These are phyloP conservation scores for Gavialis gangeticus DNA, from an alignment of 2,113 vertebrate genomes.

Conservation along the genomic window DNA sequence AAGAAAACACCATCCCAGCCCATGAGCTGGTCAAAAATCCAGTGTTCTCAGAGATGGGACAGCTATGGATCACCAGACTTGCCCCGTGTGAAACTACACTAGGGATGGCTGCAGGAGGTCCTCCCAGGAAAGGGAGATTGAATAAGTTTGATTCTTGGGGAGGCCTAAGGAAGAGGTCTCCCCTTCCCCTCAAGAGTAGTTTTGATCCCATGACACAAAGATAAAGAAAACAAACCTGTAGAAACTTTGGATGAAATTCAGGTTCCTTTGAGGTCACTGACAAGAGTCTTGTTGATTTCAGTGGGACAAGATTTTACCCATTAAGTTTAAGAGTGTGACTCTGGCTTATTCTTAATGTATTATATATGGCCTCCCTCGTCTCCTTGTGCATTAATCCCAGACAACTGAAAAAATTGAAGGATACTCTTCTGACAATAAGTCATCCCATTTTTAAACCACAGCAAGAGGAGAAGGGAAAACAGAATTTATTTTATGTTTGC, in stretches of 20 bases:
- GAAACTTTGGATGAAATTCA: background rate
- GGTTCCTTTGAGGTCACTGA: background rate
- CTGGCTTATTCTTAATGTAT: background rate
- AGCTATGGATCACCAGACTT: too few species aligned
- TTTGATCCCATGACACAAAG: background rate
- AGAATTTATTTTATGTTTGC: background rate
- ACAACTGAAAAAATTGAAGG: background rate
- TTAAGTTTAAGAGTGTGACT: background rate
- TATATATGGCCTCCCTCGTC: background rate
- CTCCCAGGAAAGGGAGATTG: too few species aligned
- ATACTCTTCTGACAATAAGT: background rate
- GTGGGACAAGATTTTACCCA: background rate
- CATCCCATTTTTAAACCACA: background rate
- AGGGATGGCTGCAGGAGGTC: too few species aligned
- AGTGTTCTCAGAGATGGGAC: too few species aligned
- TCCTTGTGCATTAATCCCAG: background rate
- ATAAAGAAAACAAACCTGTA: slow-evolving; percentile 5
- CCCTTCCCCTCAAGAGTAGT: too few species aligned
- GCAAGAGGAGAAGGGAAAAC: slow-evolving; percentile 11
- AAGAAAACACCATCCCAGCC: too few species aligned
- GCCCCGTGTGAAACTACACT: too few species aligned
- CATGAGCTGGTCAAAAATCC: too few species aligned
- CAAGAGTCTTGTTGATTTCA: background rate
- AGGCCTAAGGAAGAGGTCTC: too few species aligned
- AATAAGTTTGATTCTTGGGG: too few species aligned